A percentile compares a stretch with the other conserved stretches of the same genome.
These are phyloP conservation scores for Lasioglossum leucozonium DNA, from an alignment of 2,888 invertebrate genomes.

Conservation along the genomic window DNA sequence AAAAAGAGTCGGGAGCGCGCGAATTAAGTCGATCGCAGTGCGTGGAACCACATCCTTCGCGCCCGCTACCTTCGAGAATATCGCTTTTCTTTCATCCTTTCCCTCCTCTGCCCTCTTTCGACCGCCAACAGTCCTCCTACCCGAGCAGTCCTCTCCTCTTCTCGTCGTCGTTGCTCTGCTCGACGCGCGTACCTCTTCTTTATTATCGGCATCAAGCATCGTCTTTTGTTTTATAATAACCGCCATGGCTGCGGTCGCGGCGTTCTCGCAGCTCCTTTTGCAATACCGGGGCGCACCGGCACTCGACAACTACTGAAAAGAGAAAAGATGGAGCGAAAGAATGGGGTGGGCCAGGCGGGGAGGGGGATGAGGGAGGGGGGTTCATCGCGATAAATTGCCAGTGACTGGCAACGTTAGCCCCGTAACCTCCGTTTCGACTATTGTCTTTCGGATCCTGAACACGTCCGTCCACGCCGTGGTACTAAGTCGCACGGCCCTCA, in stretches of 20 bases:
- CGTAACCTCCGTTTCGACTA: slow-evolving; percentile 41
- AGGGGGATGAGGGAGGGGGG: background rate
- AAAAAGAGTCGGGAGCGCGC: slow-evolving; percentile 80
- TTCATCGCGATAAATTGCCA: slow-evolving; percentile 63
- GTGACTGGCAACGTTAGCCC: slow-evolving; percentile 52
- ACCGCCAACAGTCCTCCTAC: slow-evolving; percentile 37
- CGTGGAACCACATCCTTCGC: slow-evolving; percentile 84
- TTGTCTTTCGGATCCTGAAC: slow-evolving; percentile 28
- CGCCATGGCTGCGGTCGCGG: slow-evolving; percentile 76
- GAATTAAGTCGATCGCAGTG: slow-evolving; percentile 84
- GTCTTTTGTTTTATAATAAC: slow-evolving; percentile 84
- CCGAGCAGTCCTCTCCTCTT: slow-evolving; percentile 37
- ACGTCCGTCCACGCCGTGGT: too few species aligned
- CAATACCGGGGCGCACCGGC: slow-evolving; percentile 57
- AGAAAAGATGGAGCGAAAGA: slow-evolving; percentile 17
- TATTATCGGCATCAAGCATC: slow-evolving; percentile 82
- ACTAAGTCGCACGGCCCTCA: too few species aligned
- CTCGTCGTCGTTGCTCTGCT: slow-evolving; percentile 15
- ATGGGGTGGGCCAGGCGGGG: background rate
- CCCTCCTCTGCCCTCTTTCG: slow-evolving; percentile 46
- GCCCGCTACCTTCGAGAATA: slow-evolving; percentile 75
- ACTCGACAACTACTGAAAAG: slow-evolving; percentile 43
- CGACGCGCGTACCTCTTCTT: slow-evolving; percentile 80
- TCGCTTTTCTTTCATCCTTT: slow-evolving; percentile 75
- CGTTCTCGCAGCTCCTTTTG: slow-evolving; percentile 66